Evolutionary conservation across 2,888 invertebrate genomes (phyloP).

Genomic region (Tuta absoluta): DNA sequence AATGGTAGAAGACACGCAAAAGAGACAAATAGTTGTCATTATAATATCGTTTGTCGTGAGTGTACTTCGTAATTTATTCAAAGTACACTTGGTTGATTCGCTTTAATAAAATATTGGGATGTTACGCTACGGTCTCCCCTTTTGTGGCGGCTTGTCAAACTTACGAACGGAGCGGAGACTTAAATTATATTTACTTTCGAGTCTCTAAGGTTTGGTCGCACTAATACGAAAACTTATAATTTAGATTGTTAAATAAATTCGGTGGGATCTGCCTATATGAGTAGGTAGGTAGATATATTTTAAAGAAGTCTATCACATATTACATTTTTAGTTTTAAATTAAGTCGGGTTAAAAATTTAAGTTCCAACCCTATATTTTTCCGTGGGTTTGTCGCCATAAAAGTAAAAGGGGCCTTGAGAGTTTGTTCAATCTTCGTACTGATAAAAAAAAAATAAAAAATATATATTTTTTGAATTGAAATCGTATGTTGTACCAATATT

Average conservation of each 20-base stretch:
- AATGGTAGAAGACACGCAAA: constrained; percentile 46
- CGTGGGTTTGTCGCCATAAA: too few relatives aligned
- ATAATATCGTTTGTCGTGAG: constrained; percentile 44
- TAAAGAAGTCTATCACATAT: too few relatives aligned
- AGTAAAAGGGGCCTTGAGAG: too few relatives aligned
- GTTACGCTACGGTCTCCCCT: constrained; percentile 18
- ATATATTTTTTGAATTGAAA: not conserved
- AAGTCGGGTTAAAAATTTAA: too few relatives aligned
- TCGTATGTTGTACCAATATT: not conserved
- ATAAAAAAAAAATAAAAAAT: not conserved
- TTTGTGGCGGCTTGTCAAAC: constrained; percentile 14
- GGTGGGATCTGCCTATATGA: too few relatives aligned
- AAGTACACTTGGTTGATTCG: constrained; percentile 35
- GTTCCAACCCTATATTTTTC: too few relatives aligned
- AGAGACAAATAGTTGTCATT: constrained; percentile 43
- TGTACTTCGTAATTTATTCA: constrained; percentile 41
- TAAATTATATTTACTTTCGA: constrained; percentile 11
- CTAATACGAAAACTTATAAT: too few relatives aligned
- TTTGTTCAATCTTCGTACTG: too few relatives aligned
- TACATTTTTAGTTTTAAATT: too few relatives aligned
- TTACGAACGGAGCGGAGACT: not conserved
- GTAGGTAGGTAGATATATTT: too few relatives aligned
- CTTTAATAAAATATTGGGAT: constrained; percentile 34
- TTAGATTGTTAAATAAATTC: too few relatives aligned
- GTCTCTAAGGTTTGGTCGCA: too few relatives aligned